A percentile compares a stretch with the other conserved stretches of the same genome.
These are phyloP conservation scores for Falco biarmicus DNA, from an alignment of 2,797 vertebrate species.

Conservation along the genomic window DNA sequence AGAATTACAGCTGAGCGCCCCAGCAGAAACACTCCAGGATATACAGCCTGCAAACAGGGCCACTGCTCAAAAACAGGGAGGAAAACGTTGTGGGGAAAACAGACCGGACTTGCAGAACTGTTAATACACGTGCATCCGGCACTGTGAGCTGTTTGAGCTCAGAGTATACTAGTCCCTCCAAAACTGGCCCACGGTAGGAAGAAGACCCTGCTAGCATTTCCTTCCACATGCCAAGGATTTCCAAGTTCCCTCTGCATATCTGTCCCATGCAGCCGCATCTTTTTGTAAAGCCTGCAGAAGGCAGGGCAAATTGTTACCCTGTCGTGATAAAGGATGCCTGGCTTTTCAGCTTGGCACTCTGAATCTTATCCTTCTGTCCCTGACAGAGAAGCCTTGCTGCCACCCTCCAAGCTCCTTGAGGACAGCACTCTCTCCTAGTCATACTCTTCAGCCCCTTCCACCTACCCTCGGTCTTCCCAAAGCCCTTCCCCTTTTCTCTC, in stretches of 20 bases:
- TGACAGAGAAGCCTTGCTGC: not conserved
- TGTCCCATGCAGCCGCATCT: not conserved
- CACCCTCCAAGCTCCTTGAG: not conserved
- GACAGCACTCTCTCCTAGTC: not conserved
- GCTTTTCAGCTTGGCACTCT: not conserved
- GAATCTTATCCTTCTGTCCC: not conserved
- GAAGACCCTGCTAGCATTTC: not conserved
- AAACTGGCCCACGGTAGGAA: not conserved
- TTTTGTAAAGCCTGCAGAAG: not conserved
- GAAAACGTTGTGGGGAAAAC: not conserved
- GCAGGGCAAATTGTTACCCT: not conserved
- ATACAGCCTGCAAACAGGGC: not conserved
- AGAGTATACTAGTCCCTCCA: not conserved
- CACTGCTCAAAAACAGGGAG: not conserved
- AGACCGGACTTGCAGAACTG: not conserved
- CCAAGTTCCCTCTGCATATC: not conserved
- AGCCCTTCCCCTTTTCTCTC: not conserved
- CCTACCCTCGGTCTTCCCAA: not conserved
- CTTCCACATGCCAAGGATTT: not conserved
- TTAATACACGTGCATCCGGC: not conserved
- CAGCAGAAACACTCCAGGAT: not conserved
- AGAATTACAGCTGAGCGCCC: conserved; percentile 51
- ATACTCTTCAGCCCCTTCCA: not conserved
- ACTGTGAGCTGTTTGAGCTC: not conserved
- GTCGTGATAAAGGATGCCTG: not conserved